Base-by-base conservation (phyloP, 2,113 vertebrate genomes). In the Platanista minor region DNA sequence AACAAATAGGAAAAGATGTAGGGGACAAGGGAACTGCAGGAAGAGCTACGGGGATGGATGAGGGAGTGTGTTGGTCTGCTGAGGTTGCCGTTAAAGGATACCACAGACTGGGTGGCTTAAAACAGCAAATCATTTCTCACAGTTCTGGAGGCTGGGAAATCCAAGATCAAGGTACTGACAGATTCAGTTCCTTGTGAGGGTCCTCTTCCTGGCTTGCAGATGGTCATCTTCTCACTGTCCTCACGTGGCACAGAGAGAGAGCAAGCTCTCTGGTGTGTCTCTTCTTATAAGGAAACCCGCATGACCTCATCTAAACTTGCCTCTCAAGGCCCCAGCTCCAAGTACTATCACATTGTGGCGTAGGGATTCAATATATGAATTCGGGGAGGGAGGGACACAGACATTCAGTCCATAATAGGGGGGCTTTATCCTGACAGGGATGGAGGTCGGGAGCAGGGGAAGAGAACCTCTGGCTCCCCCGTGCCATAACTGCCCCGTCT, bases 381-480 rank as follows among this genome's bases (percentile, higher is more conserved):
- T 23, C 59, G 25, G 71, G 62, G 41, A 27, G 18, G 23, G 54
- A 54, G 27, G 33, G 23, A 52, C 23, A 41, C 17, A 13, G 66
- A 15, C 13, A 15, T 39, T 29, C 23, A 39, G 46, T 29, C n/a
- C 6, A 0, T 75, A 36, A 52, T 52, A 52, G 52, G 52, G 15
- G 52, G 52, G 18, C 12, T 72, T 54, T 31, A 46, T 17, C 17
- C 39, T 18, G 13, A n/a, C 6, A 14, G 29, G 21, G 21, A 11
- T 31, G 61, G 39, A 36, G n/a, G 54, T 41, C 4, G 1, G 43
- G 66, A 78, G 77, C 25, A 20, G 83, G 54, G 88, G 8, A 66
- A 17, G 25, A 6, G 23, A 2, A 1, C 20, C n/a, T n/a, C 31
- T 25, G 29, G 52, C 18, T 33, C 17, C 23, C 7, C 0, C 9